phyloP scores from a whole-genome alignment of 2,797 vertebrate genomes.

The Acanthurus leucopareius region DNA sequence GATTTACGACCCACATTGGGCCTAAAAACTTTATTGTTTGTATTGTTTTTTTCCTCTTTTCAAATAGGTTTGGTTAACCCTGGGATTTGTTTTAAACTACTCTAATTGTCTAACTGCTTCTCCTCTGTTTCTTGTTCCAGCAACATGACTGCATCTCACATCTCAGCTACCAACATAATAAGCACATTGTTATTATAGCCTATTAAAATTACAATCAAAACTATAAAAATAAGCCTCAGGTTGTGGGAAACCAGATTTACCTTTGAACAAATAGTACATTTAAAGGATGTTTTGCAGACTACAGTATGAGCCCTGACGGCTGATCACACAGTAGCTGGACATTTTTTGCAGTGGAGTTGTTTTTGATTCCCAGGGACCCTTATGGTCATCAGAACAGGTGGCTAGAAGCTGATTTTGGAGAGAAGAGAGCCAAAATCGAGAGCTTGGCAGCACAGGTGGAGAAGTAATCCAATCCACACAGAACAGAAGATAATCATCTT shows the following conservation, averaged over 20 bases:
- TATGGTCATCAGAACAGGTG: slow-evolving; percentile 78
- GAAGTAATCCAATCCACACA: slow-evolving; percentile 65
- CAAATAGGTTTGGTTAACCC: accelerated
- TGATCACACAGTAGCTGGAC: background rate
- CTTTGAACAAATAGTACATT: background rate
- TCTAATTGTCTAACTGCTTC: background rate
- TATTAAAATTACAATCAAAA: background rate
- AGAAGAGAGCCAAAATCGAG: slow-evolving; percentile 59
- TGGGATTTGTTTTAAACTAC: background rate
- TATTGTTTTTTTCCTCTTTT: background rate
- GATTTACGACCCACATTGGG: too few relatives aligned
- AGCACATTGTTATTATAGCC: background rate
- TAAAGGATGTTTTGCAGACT: background rate
- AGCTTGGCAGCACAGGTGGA: slow-evolving; percentile 64
- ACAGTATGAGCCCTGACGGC: background rate
- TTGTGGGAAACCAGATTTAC: background rate
- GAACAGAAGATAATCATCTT: slow-evolving; percentile 64
- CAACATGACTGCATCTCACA: background rate
- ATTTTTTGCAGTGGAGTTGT: slow-evolving; percentile 61
- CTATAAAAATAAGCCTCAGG: accelerated
- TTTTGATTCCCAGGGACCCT: slow-evolving; percentile 49
- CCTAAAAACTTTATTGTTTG: background rate
- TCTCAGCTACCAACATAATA: background rate
- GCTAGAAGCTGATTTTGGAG: slow-evolving; percentile 73
- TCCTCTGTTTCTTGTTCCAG: background rate